Evolutionary conservation across 2,888 invertebrate genomes (phyloP).

Genomic region (Eupithecia subfuscata): DNA sequence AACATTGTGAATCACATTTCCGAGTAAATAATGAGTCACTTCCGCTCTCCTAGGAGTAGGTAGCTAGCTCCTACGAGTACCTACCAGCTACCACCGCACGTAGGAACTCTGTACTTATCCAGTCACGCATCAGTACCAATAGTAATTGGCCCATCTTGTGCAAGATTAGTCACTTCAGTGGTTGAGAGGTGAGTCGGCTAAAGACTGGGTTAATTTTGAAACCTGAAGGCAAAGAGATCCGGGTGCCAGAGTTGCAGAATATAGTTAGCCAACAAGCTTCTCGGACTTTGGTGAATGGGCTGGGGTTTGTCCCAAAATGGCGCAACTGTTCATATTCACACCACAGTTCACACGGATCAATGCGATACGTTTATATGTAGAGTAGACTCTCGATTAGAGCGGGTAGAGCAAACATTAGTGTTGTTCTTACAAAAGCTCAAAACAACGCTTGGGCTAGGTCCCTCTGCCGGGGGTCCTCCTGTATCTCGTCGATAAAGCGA

Average conservation of each 20-base stretch:
- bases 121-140: conserved; percentile 38
- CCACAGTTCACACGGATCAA: neutral
- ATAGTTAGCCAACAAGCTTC: neutral
- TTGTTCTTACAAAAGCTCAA: too few relatives aligned
- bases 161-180: conserved; percentile 43
- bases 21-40: conserved; percentile 76
- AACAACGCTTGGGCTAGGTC: too few relatives aligned
- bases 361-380: neutral
- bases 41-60: conserved; percentile 53
- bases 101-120: conserved; percentile 35
- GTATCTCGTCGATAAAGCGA: too few relatives aligned
- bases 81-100: conserved; percentile 1
- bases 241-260: conserved; percentile 8
- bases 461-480: too few relatives aligned
- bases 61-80: too few relatives aligned
- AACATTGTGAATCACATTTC: conserved; percentile 72
- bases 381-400: neutral
- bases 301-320: conserved; percentile 19
- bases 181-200: conserved; percentile 38
- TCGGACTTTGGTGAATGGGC: conserved; percentile 10
- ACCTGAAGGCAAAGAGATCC: conserved; percentile 28
- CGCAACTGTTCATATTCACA: neutral
- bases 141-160: conserved; percentile 49
- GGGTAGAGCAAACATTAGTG: too few relatives aligned
- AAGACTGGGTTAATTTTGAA: conserved; percentile 30